Evolutionary conservation across 2,888 invertebrate species (phyloP).

Genomic region (Rhamnusium bicolor): DNA sequence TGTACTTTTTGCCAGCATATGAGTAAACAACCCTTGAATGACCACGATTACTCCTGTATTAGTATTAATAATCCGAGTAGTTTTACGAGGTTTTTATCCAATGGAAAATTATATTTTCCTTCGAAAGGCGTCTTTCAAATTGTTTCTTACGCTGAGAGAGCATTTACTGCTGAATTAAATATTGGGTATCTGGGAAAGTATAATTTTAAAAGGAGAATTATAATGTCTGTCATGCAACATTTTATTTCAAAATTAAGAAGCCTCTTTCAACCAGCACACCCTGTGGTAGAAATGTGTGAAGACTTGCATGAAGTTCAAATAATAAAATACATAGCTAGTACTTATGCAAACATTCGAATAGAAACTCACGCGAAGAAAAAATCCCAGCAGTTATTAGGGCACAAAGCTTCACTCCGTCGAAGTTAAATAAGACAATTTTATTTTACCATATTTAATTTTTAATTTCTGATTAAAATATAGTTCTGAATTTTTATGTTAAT

Average conservation of each 20-base stretch:
- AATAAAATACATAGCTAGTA: conserved; percentile 12
- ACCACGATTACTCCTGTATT: too few species aligned
- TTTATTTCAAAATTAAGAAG: conserved; percentile 17
- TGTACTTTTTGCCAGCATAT: too few species aligned
- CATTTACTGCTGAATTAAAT: conserved; percentile 8
- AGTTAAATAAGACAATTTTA: too few species aligned
- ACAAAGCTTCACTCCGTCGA: conserved; percentile 25
- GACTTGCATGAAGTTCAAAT: conserved; percentile 40
- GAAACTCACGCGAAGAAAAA: conserved; percentile 38
- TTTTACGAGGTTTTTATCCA: conserved; percentile 36
- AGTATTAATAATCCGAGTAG: conserved; percentile 21
- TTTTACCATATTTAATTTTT: too few species aligned
- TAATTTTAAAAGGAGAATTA: neutral
- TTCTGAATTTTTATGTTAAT: too few species aligned
- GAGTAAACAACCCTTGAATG: too few species aligned
- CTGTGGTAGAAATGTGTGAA: conserved; percentile 36
- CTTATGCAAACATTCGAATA: conserved; percentile 23
- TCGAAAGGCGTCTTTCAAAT: too few species aligned
- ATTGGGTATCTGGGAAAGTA: neutral
- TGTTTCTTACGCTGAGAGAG: too few species aligned
- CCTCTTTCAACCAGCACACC: conserved; percentile 36
- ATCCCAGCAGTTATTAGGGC: conserved; percentile 33
- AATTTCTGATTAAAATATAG: too few species aligned
- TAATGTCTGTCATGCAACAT: neutral
- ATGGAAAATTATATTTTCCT: conserved; percentile 38